Base-by-base conservation (phyloP, 2,113 vertebrate species). In the Sceloporus undulatus region DNA sequence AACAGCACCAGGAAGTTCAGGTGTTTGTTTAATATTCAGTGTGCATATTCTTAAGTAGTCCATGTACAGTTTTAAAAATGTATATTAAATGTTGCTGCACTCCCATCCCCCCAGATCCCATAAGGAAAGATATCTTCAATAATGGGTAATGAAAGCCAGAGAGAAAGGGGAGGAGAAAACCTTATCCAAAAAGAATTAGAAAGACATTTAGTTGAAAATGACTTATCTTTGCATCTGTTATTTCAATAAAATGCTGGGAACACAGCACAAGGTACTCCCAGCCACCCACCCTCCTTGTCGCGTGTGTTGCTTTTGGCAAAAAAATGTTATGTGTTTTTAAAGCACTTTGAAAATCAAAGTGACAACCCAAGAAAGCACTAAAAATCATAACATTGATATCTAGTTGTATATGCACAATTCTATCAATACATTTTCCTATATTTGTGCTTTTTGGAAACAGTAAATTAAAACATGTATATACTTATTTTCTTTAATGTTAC, bases 1-100 rank as follows among this genome's bases (percentile, higher is more conserved):
- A 94, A 93, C 77, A 94, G 89, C 83, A 92, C 78, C 23, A 86
- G 88, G 68, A 95, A 92, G 84, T 94, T 95, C 92, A 94, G 89
- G 83, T 92, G 92, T 96, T 96, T 94, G 92, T 90, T 96, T 95
- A 95, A 94, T 94, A 95, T 96, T 95, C 94, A 95, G 79, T 68
- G 85, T 91, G 82, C 90, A 80, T 88, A 94, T 92, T 89, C 91
- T 3, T 88, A 94, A 89, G 94, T 91, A 95, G 88, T 94, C 86
- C 91, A 89, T 94, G 93, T 79, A 88, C 86, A 94, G 89, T 94
- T 93, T 84, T 18, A 11, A 87, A 95, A 91, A 81, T 56, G 91
- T 89, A 87, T 86, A 91, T 92, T 85, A 87, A 56, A 92, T 87
- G 89, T 94, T 92, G 77, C 91, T 90, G 38, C 85, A 92, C 79